These are phyloP conservation scores for Actinemys pallida DNA, from an alignment of 2,113 vertebrate species.

Conservation along the genomic window DNA sequence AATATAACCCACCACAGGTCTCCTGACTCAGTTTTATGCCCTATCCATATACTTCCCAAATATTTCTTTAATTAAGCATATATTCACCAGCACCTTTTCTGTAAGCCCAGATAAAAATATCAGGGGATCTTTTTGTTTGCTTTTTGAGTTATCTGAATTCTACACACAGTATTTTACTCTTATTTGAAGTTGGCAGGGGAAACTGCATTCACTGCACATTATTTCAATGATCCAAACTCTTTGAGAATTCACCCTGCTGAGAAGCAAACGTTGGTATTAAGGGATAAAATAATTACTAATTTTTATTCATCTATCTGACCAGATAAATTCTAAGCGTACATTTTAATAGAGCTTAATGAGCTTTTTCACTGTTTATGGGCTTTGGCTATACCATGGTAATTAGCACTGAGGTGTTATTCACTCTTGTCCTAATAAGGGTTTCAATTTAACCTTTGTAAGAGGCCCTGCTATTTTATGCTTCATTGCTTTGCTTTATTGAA, in stretches of 20 bases:
- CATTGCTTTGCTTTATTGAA: slow-evolving; percentile 79
- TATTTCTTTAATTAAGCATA: not conserved
- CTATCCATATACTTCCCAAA: rapidly evolving
- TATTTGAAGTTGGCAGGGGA: not conserved
- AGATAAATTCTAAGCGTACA: slow-evolving; percentile 42
- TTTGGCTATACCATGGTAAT: slow-evolving; percentile 60
- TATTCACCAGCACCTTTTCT: not conserved
- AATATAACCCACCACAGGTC: not conserved
- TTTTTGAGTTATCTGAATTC: not conserved
- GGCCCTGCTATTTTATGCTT: slow-evolving; percentile 75
- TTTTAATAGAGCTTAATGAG: slow-evolving; percentile 73
- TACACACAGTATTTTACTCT: not conserved
- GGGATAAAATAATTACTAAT: slow-evolving; percentile 7
- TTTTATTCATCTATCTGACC: slow-evolving; percentile 54
- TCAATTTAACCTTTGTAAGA: slow-evolving; percentile 72
- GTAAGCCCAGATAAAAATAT: not conserved
- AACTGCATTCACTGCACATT: not conserved
- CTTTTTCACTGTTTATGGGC: slow-evolving; percentile 67
- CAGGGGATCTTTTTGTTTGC: not conserved
- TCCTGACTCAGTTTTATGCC: not conserved
- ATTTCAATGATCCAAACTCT: not conserved
- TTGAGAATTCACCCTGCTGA: not conserved
- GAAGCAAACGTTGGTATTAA: slow-evolving; percentile 13
- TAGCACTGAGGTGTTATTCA: slow-evolving; percentile 74
- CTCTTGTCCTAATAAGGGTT: slow-evolving; percentile 63